Conservation (phyloP, 2,113 vertebrate genomes). For the Chamaea fasciata region DNA sequence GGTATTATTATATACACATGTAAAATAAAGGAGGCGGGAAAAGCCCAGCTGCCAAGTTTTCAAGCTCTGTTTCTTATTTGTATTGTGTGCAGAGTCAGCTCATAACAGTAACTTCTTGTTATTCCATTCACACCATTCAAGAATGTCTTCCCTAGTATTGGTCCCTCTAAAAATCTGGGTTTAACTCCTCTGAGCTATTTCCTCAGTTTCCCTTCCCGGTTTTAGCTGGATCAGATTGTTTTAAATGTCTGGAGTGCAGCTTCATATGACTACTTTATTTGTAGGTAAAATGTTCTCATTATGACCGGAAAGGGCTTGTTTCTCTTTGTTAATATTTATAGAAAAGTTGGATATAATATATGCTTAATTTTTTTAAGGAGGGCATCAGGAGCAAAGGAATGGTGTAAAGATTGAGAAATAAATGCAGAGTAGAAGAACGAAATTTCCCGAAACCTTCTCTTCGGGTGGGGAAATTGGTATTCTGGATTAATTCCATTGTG, state of each 20-base stretch:
- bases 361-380: neutral
- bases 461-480: slow-evolving; percentile 14
- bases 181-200: neutral
- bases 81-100: neutral
- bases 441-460: slow-evolving; percentile 18
- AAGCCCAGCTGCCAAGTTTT: neutral
- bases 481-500: slow-evolving; percentile 43
- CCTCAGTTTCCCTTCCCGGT: neutral
- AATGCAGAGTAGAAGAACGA: neutral
- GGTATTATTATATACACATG: neutral
- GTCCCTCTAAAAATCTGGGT: neutral
- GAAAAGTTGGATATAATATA: neutral
- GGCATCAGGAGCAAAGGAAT: neutral
- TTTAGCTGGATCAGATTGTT: neutral
- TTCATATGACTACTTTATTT: neutral
- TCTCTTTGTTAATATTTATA: neutral
- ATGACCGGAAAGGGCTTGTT: neutral
- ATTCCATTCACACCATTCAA: neutral
- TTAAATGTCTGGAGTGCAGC: neutral
- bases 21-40: neutral
- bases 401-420: neutral
- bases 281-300: neutral
- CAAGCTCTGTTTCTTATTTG: neutral
- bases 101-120: neutral
- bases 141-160: neutral